Conservation (phyloP, 2,113 vertebrate genomes). For the Antigone vipio region DNA sequence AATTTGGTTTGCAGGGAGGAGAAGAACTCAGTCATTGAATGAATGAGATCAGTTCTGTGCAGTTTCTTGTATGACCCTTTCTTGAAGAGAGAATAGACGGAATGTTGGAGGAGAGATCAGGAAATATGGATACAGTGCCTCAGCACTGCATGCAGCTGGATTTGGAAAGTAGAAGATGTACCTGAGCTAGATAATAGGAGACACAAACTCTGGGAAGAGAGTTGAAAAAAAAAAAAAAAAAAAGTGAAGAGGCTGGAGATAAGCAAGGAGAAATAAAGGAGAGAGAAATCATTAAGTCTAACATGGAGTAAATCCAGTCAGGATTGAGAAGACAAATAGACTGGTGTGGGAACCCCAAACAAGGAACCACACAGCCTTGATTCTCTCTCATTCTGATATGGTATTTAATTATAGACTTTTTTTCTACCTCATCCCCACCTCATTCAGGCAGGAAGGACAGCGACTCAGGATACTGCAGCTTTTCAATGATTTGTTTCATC, state of each 20-base stretch:
- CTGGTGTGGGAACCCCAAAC: background rate
- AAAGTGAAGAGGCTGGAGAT: background rate
- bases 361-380: background rate
- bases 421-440: background rate
- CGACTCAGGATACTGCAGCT: background rate
- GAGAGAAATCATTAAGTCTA: background rate
- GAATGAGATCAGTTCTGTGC: background rate
- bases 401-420: background rate
- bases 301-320: background rate
- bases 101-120: background rate
- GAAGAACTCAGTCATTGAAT: background rate
- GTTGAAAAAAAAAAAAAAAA: background rate
- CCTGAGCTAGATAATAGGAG: background rate
- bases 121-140: background rate
- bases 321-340: background rate
- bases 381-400: background rate
- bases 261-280: background rate
- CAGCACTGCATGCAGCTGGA: background rate
- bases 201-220: background rate
- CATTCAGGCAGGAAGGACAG: background rate
- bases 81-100: background rate
- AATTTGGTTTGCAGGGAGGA: background rate
- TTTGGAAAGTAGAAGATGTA: background rate
- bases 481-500: constrained; percentile 14
- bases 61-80: background rate